A percentile compares a stretch with the other conserved stretches of the same genome.
These are phyloP conservation scores for Clusia tigrina DNA, from an alignment of 2,888 invertebrate species.

Conservation along the genomic window DNA sequence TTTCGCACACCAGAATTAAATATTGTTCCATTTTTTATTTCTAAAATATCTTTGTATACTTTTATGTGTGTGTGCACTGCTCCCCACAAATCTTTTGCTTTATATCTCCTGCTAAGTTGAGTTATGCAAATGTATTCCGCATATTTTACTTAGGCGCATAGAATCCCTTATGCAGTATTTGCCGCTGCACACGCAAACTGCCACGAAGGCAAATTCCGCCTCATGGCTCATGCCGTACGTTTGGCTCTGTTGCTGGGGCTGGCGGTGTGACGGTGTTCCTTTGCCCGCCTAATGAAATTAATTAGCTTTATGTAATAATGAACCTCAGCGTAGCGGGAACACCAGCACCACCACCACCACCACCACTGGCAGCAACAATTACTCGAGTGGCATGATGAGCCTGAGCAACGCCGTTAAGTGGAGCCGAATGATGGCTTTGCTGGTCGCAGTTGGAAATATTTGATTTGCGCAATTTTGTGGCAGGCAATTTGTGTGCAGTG, in stretches of 20 bases:
- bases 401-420: not conserved
- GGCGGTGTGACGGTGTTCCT: not conserved
- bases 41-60: no score
- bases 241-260: not conserved
- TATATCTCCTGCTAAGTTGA: not conserved
- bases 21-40: no score
- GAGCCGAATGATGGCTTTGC: not conserved
- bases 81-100: no score
- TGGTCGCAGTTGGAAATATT: slow-evolving; percentile 6
- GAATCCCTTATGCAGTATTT: not conserved
- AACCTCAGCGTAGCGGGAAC: slow-evolving; percentile 43
- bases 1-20: no score
- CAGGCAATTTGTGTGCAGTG: not conserved
- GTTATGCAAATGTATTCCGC: slow-evolving; percentile 26
- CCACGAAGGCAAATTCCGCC: not conserved
- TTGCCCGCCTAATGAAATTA: slow-evolving; percentile 50
- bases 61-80: no score
- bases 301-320: slow-evolving; percentile 54
- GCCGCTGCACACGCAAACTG: not conserved
- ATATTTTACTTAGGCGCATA: slow-evolving; percentile 5
- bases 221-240: not conserved
- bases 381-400: slow-evolving; percentile 16
- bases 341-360: no score
- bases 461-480: not conserved
- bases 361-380: not conserved